Evolutionary conservation across 2,797 vertebrate species (phyloP).

Genomic region (Argya squamiceps): DNA sequence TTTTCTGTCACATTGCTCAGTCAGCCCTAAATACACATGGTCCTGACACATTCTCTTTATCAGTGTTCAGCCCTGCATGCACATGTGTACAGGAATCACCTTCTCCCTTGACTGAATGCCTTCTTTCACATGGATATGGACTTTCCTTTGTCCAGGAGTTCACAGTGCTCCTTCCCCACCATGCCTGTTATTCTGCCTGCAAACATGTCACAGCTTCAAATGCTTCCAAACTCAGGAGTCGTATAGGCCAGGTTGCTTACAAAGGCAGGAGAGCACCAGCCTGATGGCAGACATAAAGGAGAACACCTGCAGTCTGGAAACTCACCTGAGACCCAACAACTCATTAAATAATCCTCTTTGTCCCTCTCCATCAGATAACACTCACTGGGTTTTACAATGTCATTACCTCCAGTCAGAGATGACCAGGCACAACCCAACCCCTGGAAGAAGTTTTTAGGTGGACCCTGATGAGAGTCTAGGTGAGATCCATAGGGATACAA

Average conservation of each 20-base stretch:
- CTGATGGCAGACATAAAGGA: neutral
- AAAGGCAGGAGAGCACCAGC: neutral
- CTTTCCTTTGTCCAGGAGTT: neutral
- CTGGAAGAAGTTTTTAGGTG: neutral
- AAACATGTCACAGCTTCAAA: neutral
- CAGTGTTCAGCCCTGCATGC: neutral
- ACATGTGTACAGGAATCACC: neutral
- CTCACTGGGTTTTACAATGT: neutral
- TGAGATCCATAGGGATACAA: neutral
- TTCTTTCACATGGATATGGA: accelerated
- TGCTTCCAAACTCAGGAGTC: neutral
- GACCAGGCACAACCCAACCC: neutral
- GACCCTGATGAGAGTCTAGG: neutral
- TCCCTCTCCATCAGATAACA: neutral
- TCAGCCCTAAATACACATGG: neutral
- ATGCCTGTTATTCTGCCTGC: neutral
- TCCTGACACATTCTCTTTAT: neutral
- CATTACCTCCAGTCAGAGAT: neutral
- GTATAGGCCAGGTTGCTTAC: neutral
- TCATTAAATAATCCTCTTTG: neutral
- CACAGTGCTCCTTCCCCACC: neutral
- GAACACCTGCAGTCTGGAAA: slow-evolving; percentile 1
- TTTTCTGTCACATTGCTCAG: neutral
- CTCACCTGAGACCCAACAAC: neutral
- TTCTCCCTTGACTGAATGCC: neutral